phyloP scores from a whole-genome alignment of 2,888 invertebrate genomes.

The Drosophila koepferae region DNA sequence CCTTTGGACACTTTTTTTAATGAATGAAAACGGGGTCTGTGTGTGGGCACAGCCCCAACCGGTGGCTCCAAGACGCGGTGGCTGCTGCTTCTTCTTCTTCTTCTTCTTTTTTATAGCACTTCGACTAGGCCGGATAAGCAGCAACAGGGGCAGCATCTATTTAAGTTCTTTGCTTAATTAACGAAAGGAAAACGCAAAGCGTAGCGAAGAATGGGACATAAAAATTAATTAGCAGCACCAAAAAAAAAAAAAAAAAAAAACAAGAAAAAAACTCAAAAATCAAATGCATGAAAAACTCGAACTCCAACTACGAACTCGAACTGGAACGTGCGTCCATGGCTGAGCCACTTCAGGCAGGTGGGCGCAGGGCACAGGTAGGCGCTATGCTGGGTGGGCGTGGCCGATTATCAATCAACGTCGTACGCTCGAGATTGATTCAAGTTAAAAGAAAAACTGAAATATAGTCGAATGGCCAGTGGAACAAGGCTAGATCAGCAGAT shows the following conservation, averaged over 20 bases:
- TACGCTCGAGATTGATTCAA: background rate
- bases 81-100: constrained; percentile 8
- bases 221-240: constrained; percentile 72
- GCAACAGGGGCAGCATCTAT: constrained; percentile 51
- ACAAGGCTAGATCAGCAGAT: background rate
- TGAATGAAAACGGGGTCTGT: constrained; percentile 70
- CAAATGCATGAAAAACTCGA: constrained; percentile 23
- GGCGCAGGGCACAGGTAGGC: constrained; percentile 4
- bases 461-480: too few relatives aligned
- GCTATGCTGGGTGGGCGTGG: constrained; percentile 38
- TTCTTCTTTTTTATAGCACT: constrained; percentile 9
- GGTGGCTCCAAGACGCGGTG: constrained; percentile 45
- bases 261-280: constrained; percentile 4
- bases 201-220: constrained; percentile 72
- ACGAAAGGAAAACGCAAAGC: constrained; percentile 66
- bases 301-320: constrained; percentile 1
- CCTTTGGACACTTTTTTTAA: constrained; percentile 37
- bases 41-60: constrained; percentile 55
- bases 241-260: constrained; percentile 33
- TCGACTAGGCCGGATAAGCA: constrained; percentile 49
- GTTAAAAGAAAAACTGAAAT: too few relatives aligned
- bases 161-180: constrained; percentile 76
- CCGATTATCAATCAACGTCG: constrained; percentile 3
- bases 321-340: background rate
- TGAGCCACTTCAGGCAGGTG: background rate